Conservation (phyloP, 2,113 vertebrate genomes). For the Strix aluco region DNA sequence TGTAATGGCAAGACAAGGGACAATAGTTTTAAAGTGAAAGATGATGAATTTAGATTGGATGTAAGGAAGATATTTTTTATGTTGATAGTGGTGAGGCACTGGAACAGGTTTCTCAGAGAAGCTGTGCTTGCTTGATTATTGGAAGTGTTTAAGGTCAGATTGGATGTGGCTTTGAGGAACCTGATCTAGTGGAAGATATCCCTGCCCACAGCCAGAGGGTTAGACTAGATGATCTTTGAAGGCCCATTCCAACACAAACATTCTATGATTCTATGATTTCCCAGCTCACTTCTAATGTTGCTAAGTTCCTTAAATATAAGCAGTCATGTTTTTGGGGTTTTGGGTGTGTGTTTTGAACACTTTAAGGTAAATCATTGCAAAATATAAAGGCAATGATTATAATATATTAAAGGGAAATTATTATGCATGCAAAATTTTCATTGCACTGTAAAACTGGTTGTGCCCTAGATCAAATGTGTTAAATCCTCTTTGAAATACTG, state of each 20-base stretch:
- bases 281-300: neutral
- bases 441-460: neutral
- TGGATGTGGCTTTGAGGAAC: neutral
- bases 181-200: neutral
- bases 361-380: neutral
- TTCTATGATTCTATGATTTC: neutral
- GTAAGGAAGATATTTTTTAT: neutral
- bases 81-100: neutral
- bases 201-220: rapidly evolving
- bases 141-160: neutral
- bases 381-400: neutral
- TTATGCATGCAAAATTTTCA: neutral
- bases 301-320: neutral
- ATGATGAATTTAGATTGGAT: neutral
- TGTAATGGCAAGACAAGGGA: neutral
- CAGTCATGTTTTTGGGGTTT: neutral
- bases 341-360: neutral
- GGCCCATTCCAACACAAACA: neutral
- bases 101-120: neutral
- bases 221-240: neutral
- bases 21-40: neutral
- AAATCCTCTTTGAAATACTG: neutral
- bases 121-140: neutral
- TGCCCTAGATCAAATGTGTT: neutral
- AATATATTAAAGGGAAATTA: neutral